These are phyloP conservation scores for Lepidochrysops patricia DNA, from an alignment of 2,888 invertebrate species.

Conservation along the genomic window DNA sequence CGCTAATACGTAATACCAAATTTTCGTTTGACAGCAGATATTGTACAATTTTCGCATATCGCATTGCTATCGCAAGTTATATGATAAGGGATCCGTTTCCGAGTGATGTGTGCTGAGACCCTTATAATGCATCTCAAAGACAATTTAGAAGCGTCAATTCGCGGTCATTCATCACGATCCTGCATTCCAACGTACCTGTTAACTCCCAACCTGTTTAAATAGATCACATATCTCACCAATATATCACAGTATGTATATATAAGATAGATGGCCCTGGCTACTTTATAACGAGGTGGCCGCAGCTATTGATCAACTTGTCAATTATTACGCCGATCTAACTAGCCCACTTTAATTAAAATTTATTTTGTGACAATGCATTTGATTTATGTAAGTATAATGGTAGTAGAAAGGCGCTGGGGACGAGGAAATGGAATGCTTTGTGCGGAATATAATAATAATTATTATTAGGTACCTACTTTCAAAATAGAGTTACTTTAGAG, in stretches of 20 bases:
- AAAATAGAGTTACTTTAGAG: too few species aligned
- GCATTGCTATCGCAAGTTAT: too few species aligned
- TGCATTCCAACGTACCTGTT: slow-evolving; percentile 1
- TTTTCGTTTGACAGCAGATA: too few species aligned
- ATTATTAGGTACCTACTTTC: too few species aligned
- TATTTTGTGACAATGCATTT: slow-evolving; percentile 44
- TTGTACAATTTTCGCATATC: too few species aligned
- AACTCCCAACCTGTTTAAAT: background rate
- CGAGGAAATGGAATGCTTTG: background rate
- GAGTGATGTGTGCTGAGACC: too few species aligned
- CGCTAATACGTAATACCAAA: too few species aligned
- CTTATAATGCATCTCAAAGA: background rate
- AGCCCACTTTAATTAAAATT: slow-evolving; percentile 68
- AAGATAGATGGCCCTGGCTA: slow-evolving; percentile 58
- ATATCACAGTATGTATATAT: slow-evolving; percentile 57
- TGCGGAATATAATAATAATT: background rate
- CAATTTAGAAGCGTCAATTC: background rate
- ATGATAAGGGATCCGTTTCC: too few species aligned
- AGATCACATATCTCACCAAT: slow-evolving; percentile 32
- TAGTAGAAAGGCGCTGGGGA: background rate
- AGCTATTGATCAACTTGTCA: slow-evolving; percentile 72
- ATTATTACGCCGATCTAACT: slow-evolving; percentile 56
- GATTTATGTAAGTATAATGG: slow-evolving; percentile 15
- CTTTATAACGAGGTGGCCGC: slow-evolving; percentile 61
- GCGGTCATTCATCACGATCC: background rate